Evolutionary conservation across 2,888 invertebrate genomes (phyloP), one percentile per base, ranked within the genome.

Genomic region (Notocelia uddmanniana): DNA sequence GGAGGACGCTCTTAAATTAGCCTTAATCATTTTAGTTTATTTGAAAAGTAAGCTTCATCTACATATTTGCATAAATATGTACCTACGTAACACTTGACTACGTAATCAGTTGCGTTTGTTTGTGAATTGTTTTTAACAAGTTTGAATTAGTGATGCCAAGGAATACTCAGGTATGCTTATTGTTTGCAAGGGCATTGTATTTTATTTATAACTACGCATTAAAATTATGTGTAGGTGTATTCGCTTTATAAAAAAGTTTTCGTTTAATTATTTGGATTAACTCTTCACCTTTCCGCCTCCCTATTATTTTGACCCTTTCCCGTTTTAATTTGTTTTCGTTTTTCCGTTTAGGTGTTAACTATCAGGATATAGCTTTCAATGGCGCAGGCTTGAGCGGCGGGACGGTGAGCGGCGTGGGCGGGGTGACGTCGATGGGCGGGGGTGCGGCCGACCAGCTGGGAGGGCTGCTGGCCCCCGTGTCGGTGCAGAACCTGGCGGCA

Each of bases 401-500:
- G 52, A 85, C 85, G 9, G 87, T 88, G 31, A 79, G 83, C 74
- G 84, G 86, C n/a, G 83, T 87, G 37, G 76, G 76, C 15, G 85
- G 86, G 10, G 96, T 97, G 94, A 15, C 62, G 26, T 63, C 63
- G 96, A 97, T 76, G n/a, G 80, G 78, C n/a, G 78, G 82, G 75
- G 96, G 97, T 88, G 96, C 96, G 81, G 96, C 54, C 52, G 98
- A 98, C 89, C 98, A 98, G 92, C 94, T 98, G 84, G 97, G 98
- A 81, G 97, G 98, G 74, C 93, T 98, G 79, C 84, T 97, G 85
- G 96, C 96, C 77, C 97, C 97, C 69, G 97, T 98, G 92, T 97
- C 97, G 82, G 96, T 98, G 94, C 98, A 98, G 95, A 98, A 98
- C 94, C 93, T 98, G 87, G 98, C 98, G 81, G 97, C 98, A 69